Conservation (phyloP, 2,797 vertebrate genomes). For the Lithobates sylvaticus region DNA sequence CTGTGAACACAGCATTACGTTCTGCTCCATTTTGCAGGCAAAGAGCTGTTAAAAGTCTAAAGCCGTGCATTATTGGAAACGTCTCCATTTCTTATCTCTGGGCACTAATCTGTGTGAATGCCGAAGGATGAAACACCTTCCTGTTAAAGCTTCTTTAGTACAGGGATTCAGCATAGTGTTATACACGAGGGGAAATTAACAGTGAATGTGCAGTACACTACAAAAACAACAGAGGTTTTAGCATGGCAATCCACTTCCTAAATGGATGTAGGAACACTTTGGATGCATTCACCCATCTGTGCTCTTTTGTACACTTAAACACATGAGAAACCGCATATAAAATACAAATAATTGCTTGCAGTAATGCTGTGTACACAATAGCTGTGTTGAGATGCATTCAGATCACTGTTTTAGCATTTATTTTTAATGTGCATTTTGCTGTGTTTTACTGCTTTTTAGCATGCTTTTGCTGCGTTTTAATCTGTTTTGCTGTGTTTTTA, state of each 20-base stretch:
- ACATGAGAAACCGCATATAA: not conserved
- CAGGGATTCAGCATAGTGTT: not conserved
- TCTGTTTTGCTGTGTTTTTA: too few relatives aligned
- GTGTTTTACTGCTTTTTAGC: too few relatives aligned
- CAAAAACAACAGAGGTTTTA: not conserved
- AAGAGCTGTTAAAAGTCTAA: conserved; percentile 54
- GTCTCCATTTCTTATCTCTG: conserved; percentile 42
- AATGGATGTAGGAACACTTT: not conserved
- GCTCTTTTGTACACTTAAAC: not conserved
- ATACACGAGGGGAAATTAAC: not conserved
- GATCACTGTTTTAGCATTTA: too few relatives aligned
- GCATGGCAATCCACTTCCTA: not conserved
- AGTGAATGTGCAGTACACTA: not conserved
- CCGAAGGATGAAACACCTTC: conserved; percentile 18
- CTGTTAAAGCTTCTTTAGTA: conserved; percentile 24
- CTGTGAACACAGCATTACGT: conserved; percentile 57
- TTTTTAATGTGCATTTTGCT: too few relatives aligned
- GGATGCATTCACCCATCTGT: not conserved
- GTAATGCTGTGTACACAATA: not conserved
- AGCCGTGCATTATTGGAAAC: conserved; percentile 53
- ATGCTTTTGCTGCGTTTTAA: too few relatives aligned
- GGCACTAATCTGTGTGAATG: conserved; percentile 38
- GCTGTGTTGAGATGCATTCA: not conserved
- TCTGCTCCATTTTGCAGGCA: conserved; percentile 58
- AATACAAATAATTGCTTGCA: not conserved